A percentile compares a stretch with the other conserved stretches of the same genome.
Conservation (phyloP, 2,888 invertebrate genomes). For the Rhorus exstirpatorius region DNA sequence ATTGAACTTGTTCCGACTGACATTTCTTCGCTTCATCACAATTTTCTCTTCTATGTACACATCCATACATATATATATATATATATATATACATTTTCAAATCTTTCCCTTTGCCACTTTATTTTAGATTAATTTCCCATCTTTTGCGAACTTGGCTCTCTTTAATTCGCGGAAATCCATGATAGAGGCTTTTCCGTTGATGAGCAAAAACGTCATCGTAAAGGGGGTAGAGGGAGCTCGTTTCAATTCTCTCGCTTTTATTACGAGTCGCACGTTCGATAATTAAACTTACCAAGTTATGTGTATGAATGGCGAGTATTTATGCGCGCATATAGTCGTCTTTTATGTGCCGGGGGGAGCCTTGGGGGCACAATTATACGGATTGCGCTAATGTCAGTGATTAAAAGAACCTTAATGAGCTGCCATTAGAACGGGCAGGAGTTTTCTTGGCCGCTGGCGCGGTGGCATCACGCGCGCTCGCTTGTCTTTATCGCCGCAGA, state of each 20-base stretch:
- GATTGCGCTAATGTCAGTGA: slow-evolving; percentile 83
- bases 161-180: slow-evolving; percentile 50
- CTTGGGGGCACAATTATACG: slow-evolving; percentile 79
- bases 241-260: slow-evolving; percentile 34
- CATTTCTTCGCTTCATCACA: slow-evolving; percentile 40
- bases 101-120: slow-evolving; percentile 12
- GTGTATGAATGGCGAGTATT: not conserved
- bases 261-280: slow-evolving; percentile 58
- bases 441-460: slow-evolving; percentile 70
- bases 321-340: slow-evolving; percentile 11
- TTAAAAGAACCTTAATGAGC: slow-evolving; percentile 84
- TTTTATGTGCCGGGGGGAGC: slow-evolving; percentile 65
- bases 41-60: slow-evolving; percentile 14
- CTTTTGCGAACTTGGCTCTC: not conserved
- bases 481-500: slow-evolving; percentile 69
- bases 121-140: slow-evolving; percentile 32
- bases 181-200: slow-evolving; percentile 47
- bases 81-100: not conserved
- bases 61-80: too few relatives aligned
- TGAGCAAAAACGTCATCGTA: slow-evolving; percentile 49
- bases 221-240: not conserved
- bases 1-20: slow-evolving; percentile 42
- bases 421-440: slow-evolving; percentile 80
- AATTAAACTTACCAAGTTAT: slow-evolving; percentile 67
- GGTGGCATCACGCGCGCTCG: slow-evolving; percentile 58